phyloP scores from a whole-genome alignment of 1,140 invertebrate species.

The Aphis gossypii region DNA sequence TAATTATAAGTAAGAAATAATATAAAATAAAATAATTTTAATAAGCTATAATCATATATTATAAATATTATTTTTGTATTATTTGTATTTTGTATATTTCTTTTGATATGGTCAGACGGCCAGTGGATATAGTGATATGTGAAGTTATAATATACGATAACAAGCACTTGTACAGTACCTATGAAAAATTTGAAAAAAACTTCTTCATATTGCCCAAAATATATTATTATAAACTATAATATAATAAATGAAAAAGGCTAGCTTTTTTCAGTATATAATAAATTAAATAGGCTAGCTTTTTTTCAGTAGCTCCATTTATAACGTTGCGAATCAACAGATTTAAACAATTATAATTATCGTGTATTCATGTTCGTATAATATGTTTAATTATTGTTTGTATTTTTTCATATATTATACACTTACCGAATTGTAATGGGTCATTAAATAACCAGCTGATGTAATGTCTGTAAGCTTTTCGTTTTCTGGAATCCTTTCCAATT shows the following conservation, averaged over 20 bases:
- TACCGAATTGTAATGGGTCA: not conserved
- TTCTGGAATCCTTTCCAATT: no score
- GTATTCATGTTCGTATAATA: not conserved
- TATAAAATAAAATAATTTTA: no score
- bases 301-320: not conserved
- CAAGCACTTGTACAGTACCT: not conserved
- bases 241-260: not conserved
- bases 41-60: no score
- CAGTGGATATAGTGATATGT: no score
- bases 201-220: not conserved
- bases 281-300: not conserved
- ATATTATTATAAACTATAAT: not conserved
- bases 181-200: no score
- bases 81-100: not conserved
- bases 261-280: not conserved
- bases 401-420: not conserved
- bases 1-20: no score
- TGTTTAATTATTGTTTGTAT: not conserved
- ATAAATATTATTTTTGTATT: no score
- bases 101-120: no score
- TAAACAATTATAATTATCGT: not conserved
- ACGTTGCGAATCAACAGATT: not conserved
- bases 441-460: not conserved
- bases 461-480: not conserved
- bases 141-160: not conserved